These are phyloP conservation scores for Limosa lapponica DNA, from an alignment of 2,797 vertebrate species.

Conservation along the genomic window DNA sequence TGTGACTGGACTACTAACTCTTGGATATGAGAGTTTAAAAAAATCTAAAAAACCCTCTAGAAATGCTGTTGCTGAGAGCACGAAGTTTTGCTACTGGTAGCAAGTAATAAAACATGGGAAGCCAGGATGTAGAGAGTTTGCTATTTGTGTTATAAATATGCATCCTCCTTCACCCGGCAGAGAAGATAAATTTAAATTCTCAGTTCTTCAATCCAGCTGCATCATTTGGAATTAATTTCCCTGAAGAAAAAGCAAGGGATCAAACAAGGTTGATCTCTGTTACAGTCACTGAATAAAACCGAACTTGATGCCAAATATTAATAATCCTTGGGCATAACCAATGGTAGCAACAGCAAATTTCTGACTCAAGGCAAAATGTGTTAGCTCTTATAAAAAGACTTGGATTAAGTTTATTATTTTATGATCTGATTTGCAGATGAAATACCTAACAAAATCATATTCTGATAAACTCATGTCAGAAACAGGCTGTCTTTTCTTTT, in stretches of 20 bases:
- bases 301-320: conserved; percentile 51
- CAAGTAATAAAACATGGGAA: not conserved
- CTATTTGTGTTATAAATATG: conserved; percentile 27
- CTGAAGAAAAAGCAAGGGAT: conserved; percentile 36
- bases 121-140: not conserved
- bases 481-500: not conserved
- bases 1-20: not conserved
- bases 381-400: not conserved
- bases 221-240: conserved; percentile 62
- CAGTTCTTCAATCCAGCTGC: conserved; percentile 30
- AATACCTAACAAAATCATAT: not conserved
- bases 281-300: conserved; percentile 47
- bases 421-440: conserved; percentile 1
- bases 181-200: conserved; percentile 48
- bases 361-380: not conserved
- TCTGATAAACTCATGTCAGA: not conserved
- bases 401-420: conserved; percentile 2
- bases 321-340: conserved; percentile 20
- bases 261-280: conserved; percentile 35
- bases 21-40: not conserved
- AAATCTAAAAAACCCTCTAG: not conserved
- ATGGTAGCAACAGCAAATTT: conserved; percentile 6
- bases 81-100: not conserved
- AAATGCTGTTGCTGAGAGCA: not conserved
- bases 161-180: not conserved